Base-by-base conservation (phyloP, 2,797 vertebrate genomes). In the Trachops cirrhosus region DNA sequence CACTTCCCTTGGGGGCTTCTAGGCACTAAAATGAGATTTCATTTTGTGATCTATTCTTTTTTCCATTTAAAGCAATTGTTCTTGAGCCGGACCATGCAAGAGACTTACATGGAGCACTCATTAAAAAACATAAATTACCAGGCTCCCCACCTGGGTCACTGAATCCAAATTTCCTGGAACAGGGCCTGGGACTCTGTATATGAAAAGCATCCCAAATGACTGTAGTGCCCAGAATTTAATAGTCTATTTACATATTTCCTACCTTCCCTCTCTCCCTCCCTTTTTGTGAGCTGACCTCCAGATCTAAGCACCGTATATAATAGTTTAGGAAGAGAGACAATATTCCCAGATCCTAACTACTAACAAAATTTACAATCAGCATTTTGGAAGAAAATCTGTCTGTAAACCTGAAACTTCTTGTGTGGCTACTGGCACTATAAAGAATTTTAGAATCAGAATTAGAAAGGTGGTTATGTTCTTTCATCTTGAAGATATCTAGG, bases 101-200 rank as follows among this genome's bases (percentile, higher is more conserved):
- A 57, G 16, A 82, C 83, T 48, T 26, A 16, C 74, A 24, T 67
- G 16, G 79, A 84, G 8, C 12, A 67, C 2, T 71, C 11, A 92
- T 91, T 82, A 64, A 57, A 93, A 44, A 52, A 39, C 9, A 48
- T 54, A 48, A 39, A 85, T 70, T 80, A 54, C 9, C 79, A 74
- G 48, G 24, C 18, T 79, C n/a, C 59, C 93, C 75, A 73, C 46
- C 32, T 86, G 54, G 41, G n/a, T 79, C 52, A 78, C 7, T 62
- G 85, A 87, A 77, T 89, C 26, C 41, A 88, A 64, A 78, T 82
- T 91, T 94, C 83, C 75, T 52, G 32, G 84, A 80, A 89, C 29
- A 9, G 85, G 57, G 10, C 32, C 50, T 52, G 15, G 8, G n/a
- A 88, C 89, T 80, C 5, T 34, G 10, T 75, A 57, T 41, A 59